Evolutionary conservation across 2,888 invertebrate genomes (phyloP), one percentile per base, ranked within the genome.

Genomic region (Polyommatus icarus): DNA sequence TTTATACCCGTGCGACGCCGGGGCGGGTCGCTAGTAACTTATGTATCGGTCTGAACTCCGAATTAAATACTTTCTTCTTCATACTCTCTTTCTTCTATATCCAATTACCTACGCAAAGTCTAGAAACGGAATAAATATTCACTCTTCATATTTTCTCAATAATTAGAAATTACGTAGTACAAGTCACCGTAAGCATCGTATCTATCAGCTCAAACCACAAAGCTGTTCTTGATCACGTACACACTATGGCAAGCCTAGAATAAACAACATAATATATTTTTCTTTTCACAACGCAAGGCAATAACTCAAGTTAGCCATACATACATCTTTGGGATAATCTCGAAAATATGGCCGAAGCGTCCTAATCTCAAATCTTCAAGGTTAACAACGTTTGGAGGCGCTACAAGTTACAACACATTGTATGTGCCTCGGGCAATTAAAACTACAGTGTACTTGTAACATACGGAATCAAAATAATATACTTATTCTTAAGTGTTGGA

Each of bases 311-410:
- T 32, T 67, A 20, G 29, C 29, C 67, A 67, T 15, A 29, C 15
- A 32, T 67, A 67, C 32, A 67, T 67, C 67, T 67, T 67, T 24
- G 67, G 67, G 67, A 67, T 67, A 67, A 67, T 67, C 67, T 67
- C n/a, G 73, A 46, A 73, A 73, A 73, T 46, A 73, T 73, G 73
- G 46, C 73, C 20, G 73, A 29, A 54, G 40, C 8, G 18, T 75
- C 50, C 24, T 75, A 75, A 50, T 75, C 54, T 29, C 29, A 75
- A 18, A 54, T 75, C 75, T 32, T 75, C 75, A 75, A 75, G 75
- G 75, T 75, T 75, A 75, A 75, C 75, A 4, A 18, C 54, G 73
- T 50, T 75, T 50, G 75, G 75, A 75, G 75, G 75, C 54, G 54
- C 54, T 24, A 24, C 54, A 73, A 75, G 54, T 75, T 24, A 24